Conservation (phyloP, 2,888 invertebrate species). For the Pseudococcus viburni region DNA sequence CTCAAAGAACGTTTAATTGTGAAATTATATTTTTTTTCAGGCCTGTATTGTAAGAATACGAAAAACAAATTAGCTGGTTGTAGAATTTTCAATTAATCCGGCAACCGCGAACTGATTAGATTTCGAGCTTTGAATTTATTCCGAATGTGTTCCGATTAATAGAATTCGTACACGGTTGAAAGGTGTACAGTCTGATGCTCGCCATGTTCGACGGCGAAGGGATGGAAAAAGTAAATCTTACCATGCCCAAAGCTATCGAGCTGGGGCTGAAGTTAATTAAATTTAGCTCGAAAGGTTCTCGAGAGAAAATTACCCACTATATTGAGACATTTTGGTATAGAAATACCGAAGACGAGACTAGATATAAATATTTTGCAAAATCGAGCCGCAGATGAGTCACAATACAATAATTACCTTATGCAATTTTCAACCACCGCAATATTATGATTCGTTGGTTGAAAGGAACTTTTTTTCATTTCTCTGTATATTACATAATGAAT, state of each 20-base stretch:
- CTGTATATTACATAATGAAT: slow-evolving; percentile 4
- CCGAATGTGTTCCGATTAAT: not conserved
- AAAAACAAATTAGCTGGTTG: not conserved
- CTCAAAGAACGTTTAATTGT: not conserved
- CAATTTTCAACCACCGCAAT: not conserved
- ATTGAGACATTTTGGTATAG: no score
- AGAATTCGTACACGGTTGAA: not conserved
- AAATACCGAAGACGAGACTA: no score
- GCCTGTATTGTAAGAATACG: not conserved
- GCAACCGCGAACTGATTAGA: not conserved
- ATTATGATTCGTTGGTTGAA: not conserved
- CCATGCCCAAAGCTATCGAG: not conserved
- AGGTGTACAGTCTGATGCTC: not conserved
- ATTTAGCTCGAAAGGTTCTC: not conserved
- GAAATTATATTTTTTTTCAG: no score
- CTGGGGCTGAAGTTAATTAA: not conserved
- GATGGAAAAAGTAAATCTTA: not conserved
- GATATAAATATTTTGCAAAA: no score
- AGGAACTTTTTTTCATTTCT: slow-evolving; percentile 4
- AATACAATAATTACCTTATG: not conserved
- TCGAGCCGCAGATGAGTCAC: not conserved
- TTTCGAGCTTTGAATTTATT: not conserved
- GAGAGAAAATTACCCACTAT: no score
- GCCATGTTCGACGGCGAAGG: not conserved
- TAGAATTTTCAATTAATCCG: not conserved